Evolutionary conservation across 2,797 vertebrate species (phyloP), one percentile per base, ranked within the genome.

Genomic region (Spea hammondii): DNA sequence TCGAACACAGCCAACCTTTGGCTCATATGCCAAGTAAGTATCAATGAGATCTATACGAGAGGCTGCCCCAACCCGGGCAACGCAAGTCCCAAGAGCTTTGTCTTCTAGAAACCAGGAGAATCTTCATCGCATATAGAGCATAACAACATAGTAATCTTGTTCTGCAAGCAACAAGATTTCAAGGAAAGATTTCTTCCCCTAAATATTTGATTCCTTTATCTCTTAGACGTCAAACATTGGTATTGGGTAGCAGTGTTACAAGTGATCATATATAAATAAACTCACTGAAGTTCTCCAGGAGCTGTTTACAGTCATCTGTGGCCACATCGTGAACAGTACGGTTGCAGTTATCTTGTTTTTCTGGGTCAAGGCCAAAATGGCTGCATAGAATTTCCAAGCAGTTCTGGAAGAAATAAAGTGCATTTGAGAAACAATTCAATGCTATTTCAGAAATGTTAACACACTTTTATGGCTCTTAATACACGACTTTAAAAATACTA

Each of bases 281-380:
- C 96, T 96, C 89, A 98, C 97, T 83, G 78, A 98, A 93, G 83
- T 96, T 99, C 89, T 98, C 97, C 76, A 99, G 93, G 45, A 99
- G 93, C 84, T 98, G 94, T 87, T 98, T 99, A 91, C 97, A 98
- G 92, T 99, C 96, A 79, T 99, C 97, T 4, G 97, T 99, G 78
- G 97, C 97, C 78, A 98, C 94, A 72, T 98, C 96, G 55, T 96
- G 97, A 76, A 94, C 92, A 3, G 96, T 98, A 84, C 94, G 93
- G 85, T 94, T 91, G 82, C 95, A 98, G 67, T 94, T 94, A 83
- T 99, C 96, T 86, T 91, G 94, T 84, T 88, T 94, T 83, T 96
- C 95, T 14, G 95, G 93, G 88, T 98, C 95, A 72, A 98, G 94
- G 76, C 95, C 93, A 79, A 91, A 91, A 78, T 98, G 94, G 85